Evolutionary conservation across 2,888 invertebrate species (phyloP).

Genomic region (Marronus borbonicus): DNA sequence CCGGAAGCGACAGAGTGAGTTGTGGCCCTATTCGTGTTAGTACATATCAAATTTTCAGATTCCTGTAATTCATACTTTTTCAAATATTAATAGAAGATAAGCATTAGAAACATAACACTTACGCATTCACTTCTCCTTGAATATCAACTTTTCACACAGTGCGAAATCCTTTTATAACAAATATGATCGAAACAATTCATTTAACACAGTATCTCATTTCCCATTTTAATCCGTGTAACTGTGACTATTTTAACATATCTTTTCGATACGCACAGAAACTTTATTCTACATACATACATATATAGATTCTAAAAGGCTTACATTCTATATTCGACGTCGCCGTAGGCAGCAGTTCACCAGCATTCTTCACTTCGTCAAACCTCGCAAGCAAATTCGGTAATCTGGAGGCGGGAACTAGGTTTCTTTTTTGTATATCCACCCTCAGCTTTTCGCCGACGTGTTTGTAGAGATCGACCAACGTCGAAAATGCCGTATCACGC

Average conservation of each 20-base stretch:
- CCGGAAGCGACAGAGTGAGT: no score
- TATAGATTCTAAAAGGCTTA: slow-evolving; percentile 56
- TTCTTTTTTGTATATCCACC: slow-evolving; percentile 86
- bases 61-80: no score
- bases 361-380: slow-evolving; percentile 89
- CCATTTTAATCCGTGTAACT: no score
- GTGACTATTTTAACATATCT: no score
- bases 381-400: slow-evolving; percentile 81
- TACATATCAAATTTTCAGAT: no score
- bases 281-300: not conserved
- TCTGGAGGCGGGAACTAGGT: slow-evolving; percentile 83
- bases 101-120: not conserved
- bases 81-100: not conserved
- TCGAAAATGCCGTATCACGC: slow-evolving; percentile 88
- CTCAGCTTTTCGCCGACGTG: slow-evolving; percentile 93
- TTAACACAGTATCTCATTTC: no score
- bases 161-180: no score
- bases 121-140: no score
- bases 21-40: no score
- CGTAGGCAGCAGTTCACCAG: slow-evolving; percentile 85
- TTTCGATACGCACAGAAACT: no score
- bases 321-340: slow-evolving; percentile 71
- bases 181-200: not conserved
- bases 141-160: no score
- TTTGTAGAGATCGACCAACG: slow-evolving; percentile 91